Base-by-base conservation (phyloP, 2,113 vertebrate species). In the Amphiprion ocellaris region DNA sequence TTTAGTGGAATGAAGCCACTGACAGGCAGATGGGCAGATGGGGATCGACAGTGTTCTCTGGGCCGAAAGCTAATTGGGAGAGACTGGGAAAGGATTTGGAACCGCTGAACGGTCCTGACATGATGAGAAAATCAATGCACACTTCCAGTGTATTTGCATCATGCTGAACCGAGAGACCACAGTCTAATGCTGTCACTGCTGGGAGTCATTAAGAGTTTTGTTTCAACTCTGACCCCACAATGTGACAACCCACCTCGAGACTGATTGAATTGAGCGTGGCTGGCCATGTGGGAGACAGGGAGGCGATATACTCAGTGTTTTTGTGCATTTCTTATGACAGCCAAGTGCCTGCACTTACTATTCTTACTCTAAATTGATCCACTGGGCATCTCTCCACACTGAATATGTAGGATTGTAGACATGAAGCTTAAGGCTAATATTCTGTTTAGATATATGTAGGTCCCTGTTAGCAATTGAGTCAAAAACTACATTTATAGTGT, bases 61-160 rank as follows among this genome's bases (percentile, higher is more conserved):
- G 90, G 90, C 86, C 75, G 83, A 87, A 75, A 89, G 91, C 90
- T 94, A 95, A 95, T 93, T 94, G 93, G 90, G 87, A 86, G 78
- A 91, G 91, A 94, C 90, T 86, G 82, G 86, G 82, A 89, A 91
- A 89, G 88, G 81, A 89, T 92, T 92, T 83, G 89, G 88, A 76
- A 64, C 83, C 50, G 84, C 82, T 81, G 87, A 90, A 92, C 85
- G 86, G 81, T 90, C 84, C 78, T 85, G 79, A 88, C 90, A 91
- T 91, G 90, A 93, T 84, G 89, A 87, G 79, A 79, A 93, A 94
- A 93, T 94, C 94, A 86, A 93, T 93, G 86, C 69, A 77, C 69
- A 85, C 76, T 80, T 86, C 70, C 74, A 91, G 81, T 74, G 79
- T 82, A 88, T 85, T 89, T 91, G 88, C 81, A 91, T 92, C 84